Evolutionary conservation across 2,797 vertebrate species (phyloP).

Genomic region (Cirrhinus molitorella): DNA sequence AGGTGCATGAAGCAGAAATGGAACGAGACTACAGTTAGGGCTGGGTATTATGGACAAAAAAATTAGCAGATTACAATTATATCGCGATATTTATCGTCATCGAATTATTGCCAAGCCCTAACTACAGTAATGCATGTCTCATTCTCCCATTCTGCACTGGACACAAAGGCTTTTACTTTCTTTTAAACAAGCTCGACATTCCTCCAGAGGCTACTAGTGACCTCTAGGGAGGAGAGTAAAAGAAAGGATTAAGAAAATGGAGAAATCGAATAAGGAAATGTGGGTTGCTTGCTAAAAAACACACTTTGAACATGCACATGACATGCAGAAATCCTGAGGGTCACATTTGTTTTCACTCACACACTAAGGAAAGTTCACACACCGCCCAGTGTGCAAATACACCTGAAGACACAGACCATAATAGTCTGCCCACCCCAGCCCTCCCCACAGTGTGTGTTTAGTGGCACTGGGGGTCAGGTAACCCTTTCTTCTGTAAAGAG

Average conservation of each 20-base stretch:
- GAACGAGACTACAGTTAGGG: neutral
- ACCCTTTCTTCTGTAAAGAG: slow-evolving; percentile 10
- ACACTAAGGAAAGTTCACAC: slow-evolving; percentile 12
- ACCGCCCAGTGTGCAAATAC: slow-evolving; percentile 36
- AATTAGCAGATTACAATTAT: no score
- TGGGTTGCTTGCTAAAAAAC: neutral
- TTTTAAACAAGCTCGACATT: slow-evolving; percentile 29
- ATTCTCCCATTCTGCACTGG: neutral
- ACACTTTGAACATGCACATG: neutral
- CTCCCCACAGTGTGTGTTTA: slow-evolving; percentile 1
- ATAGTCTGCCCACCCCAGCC: neutral
- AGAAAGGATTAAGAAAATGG: neutral
- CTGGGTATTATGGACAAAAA: no score
- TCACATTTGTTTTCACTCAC: neutral
- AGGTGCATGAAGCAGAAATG: neutral
- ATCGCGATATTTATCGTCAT: no score
- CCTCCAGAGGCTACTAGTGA: neutral
- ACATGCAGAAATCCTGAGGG: neutral
- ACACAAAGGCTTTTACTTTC: neutral
- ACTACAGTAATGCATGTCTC: neutral
- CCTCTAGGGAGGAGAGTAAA: neutral
- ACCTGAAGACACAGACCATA: slow-evolving; percentile 41
- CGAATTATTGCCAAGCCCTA: no score
- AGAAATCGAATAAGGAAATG: neutral
- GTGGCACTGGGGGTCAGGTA: neutral